These are phyloP conservation scores for Aphis gossypii DNA, from an alignment of 1,140 invertebrate genomes.

Conservation along the genomic window DNA sequence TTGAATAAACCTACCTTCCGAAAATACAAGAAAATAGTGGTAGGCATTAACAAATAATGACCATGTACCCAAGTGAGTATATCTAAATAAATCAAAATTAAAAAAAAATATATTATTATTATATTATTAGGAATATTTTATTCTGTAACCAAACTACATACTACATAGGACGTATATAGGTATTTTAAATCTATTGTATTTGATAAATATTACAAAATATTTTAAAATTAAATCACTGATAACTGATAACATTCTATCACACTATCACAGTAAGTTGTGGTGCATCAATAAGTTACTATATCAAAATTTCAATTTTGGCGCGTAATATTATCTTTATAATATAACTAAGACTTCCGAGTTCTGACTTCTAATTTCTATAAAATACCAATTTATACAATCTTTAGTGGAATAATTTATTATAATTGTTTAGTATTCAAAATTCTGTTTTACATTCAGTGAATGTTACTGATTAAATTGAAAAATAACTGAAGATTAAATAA, in stretches of 20 bases:
- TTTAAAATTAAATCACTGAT: neutral
- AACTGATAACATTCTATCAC: neutral
- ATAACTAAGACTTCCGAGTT: neutral
- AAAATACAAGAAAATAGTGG: too few relatives aligned
- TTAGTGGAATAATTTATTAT: neutral
- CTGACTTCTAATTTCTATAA: neutral
- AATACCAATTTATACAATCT: neutral
- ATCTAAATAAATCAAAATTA: too few relatives aligned
- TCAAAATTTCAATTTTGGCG: constrained; percentile 28
- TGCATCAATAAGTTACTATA: too few relatives aligned
- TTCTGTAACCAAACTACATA: too few relatives aligned
- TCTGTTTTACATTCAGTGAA: neutral
- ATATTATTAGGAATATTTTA: too few relatives aligned
- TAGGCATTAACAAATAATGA: too few relatives aligned
- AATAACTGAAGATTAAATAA: neutral
- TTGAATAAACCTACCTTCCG: too few relatives aligned
- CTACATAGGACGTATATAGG: too few relatives aligned
- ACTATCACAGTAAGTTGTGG: too few relatives aligned
- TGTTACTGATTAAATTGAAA: neutral
- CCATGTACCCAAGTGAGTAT: too few relatives aligned
- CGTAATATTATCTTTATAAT: constrained; percentile 10
- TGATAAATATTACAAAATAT: neutral
- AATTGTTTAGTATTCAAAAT: neutral
- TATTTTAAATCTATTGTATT: too few relatives aligned
- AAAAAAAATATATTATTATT: too few relatives aligned